Evolutionary conservation across 2,797 vertebrate genomes (phyloP).

Genomic region (Neosilurus mollespiculum): DNA sequence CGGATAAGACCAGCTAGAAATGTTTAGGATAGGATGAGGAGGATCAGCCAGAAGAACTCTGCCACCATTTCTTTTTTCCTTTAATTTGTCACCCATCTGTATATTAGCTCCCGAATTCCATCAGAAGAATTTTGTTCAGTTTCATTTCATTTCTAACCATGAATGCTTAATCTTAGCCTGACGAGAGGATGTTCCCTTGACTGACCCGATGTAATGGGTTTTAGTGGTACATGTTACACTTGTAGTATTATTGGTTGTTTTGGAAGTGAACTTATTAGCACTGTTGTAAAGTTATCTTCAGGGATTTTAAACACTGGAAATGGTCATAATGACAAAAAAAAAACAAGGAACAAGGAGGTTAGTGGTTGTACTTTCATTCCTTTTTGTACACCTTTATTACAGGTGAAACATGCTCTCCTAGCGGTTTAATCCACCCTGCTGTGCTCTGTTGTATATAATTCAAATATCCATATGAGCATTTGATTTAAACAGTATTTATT

Average conservation of each 20-base stretch:
- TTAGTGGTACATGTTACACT: background rate
- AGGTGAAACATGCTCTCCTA: slow-evolving; percentile 4
- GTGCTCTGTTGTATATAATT: slow-evolving; percentile 12
- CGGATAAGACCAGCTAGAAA: background rate
- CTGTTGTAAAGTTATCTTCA: slow-evolving; percentile 49
- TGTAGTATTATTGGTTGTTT: slow-evolving; percentile 17
- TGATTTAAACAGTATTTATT: slow-evolving; percentile 49
- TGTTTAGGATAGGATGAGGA: background rate
- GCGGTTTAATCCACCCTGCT: slow-evolving; percentile 17
- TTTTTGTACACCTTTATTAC: background rate
- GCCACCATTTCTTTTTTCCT: background rate
- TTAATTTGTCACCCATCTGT: background rate
- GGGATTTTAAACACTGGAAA: slow-evolving; percentile 50
- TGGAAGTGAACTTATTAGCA: slow-evolving; percentile 15
- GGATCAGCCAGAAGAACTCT: background rate
- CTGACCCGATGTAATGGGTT: background rate
- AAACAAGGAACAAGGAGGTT: slow-evolving; percentile 12
- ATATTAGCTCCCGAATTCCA: background rate
- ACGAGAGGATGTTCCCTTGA: slow-evolving; percentile 14
- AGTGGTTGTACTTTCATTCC: slow-evolving; percentile 29
- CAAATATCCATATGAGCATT: slow-evolving; percentile 22
- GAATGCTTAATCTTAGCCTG: slow-evolving; percentile 25
- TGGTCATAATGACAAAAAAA: background rate
- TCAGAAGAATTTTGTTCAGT: background rate
- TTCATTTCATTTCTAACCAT: background rate